These are phyloP conservation scores for Eclectus roratus DNA, from an alignment of 2,113 vertebrate species.

Conservation along the genomic window DNA sequence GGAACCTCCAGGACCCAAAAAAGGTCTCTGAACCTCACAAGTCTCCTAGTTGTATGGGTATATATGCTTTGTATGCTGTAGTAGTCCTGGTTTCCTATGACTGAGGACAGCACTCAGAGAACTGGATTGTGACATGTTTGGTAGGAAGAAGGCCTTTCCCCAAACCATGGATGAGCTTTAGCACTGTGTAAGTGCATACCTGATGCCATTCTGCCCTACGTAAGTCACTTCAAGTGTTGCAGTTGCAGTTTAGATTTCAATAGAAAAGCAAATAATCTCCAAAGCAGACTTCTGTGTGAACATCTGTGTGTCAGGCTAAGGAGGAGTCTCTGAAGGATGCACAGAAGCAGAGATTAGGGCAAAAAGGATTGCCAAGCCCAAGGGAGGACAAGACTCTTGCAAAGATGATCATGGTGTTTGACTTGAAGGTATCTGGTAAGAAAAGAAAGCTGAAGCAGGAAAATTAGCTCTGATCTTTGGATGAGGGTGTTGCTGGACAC, in stretches of 20 bases:
- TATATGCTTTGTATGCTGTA: not conserved
- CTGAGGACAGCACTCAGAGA: not conserved
- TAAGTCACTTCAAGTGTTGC: not conserved
- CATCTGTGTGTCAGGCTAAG: not conserved
- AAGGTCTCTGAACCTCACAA: not conserved
- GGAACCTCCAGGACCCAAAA: not conserved
- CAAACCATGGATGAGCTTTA: not conserved
- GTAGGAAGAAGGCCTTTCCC: not conserved
- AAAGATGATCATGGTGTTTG: not conserved
- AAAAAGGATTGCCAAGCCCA: not conserved
- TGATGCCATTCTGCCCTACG: not conserved
- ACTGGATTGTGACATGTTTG: not conserved
- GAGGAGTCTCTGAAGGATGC: not conserved
- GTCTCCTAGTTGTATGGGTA: not conserved
- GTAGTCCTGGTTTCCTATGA: not conserved
- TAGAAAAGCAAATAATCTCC: not conserved
- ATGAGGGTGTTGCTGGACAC: not conserved
- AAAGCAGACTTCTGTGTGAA: not conserved
- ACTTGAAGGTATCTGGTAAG: not conserved
- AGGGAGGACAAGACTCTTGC: not conserved
- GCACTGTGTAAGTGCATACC: not conserved
- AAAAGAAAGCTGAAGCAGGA: not conserved
- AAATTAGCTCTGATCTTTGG: not conserved
- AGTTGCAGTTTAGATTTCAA: not conserved
- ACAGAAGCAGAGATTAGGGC: not conserved